Evolutionary conservation across 2,113 vertebrate genomes (phyloP), one percentile per base, ranked within the genome.

Genomic region (Sterrhoptilus dennistouni): DNA sequence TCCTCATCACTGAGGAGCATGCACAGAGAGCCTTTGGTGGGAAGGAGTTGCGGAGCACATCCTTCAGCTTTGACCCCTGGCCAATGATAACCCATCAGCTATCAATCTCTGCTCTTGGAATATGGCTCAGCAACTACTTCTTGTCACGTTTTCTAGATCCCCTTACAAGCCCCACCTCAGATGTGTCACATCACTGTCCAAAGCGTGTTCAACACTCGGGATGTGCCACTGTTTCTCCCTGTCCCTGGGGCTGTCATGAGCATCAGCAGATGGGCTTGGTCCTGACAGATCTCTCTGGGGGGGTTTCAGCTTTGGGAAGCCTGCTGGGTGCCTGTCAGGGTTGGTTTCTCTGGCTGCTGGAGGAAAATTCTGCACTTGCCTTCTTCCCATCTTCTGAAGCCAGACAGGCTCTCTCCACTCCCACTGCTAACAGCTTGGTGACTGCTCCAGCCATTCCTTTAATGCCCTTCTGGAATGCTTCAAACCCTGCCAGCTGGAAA

Each of bases 231-330:
- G 78, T 63, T 76, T 24, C 44, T 76, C 38, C 36, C 61, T 5
- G 0, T 53, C 47, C n/a, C 59, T 60, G 36, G n/a, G 47, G 69
- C 81, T 84, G 63, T 19, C 66, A 21, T 0, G 0, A 65, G 35
- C 33, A 4, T 9, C 13, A 23, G 18, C 52, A 21, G 63, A 60
- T 65, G 78, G 18, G 33, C n/a, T 40, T 33, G 52, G 68, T 50
- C 4, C 1, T 52, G 63, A 38, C 40, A 77, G 54, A 49, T 74
- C n/a, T 54, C 64, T 72, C 36, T 70, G 45, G 22, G 20, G 20
- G 22, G 8, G 2, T 20, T 65, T 33, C 35, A 52, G 76, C 64
- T 44, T 44, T 2, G 2, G 33, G 19, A 8, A 33, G n/a, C 14
- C 38, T 57, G 49, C 29, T 59, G 27, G 70, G 20, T 61, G 42